Base-by-base conservation (phyloP, 2,113 vertebrate species). In the Thermophis baileyi region DNA sequence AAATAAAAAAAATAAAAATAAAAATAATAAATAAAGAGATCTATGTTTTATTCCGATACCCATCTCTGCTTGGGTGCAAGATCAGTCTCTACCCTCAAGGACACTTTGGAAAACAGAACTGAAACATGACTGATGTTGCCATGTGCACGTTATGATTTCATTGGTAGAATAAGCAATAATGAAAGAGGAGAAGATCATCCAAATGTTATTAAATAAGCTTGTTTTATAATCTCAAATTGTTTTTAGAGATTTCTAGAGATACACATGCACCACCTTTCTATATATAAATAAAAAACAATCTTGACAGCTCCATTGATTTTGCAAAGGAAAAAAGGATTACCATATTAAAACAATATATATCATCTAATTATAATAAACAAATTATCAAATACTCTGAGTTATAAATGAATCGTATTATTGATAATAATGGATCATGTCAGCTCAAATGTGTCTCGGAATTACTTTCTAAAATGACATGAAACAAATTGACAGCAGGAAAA, bases 351-450 rank as follows among this genome's bases (percentile, higher is more conserved):
- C 94, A 94, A 89, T 63, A 57, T 44, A 94, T 96, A 49, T 91
- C 94, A 91, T 95, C 95, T 94, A 94, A 96, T 95, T 95, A 94
- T 93, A 94, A 92, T 0, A 0, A 95, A 95, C 92, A 20, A 87
- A 30, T 87, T 94, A 74, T 90, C 87, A 53, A 93, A 50, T 16
- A 87, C 92, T 95, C 92, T 93, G 81, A 95, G 93, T 85, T 91
- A 93, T 69, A 27, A 94, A 88, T 86, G 50, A 50, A 91, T 85
- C 16, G 40, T 93, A 90, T 10, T 57, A 44, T 10, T 81, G 90
- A 27, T 91, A 95, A 96, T 90, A 91, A 93, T 94, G n/a, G 46
- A 95, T 91, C 7, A 94, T 74, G 63, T 89, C 94, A 95, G 44
- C 93, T 96, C 88, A 88, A 51, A 63, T 90, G 89, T 92, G 94